Evolutionary conservation across 2,113 vertebrate genomes (phyloP).

Genomic region (Neofelis nebulosa): DNA sequence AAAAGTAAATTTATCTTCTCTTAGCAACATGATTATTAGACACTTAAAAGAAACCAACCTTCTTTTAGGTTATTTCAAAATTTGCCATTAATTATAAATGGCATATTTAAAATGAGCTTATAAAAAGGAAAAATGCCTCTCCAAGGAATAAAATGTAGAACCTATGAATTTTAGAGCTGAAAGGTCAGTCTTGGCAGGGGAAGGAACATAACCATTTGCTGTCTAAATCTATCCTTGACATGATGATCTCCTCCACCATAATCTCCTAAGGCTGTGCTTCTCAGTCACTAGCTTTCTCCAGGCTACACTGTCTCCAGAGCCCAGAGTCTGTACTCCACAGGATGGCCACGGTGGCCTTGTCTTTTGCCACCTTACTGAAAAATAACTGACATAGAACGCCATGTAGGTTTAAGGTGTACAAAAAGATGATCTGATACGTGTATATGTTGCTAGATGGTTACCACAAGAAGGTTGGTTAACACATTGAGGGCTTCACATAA

Average conservation of each 20-base stretch:
- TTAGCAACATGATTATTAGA: not conserved
- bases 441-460: not conserved
- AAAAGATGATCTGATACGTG: not conserved
- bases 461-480: not conserved
- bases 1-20: constrained; percentile 36
- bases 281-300: not conserved
- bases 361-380: not conserved
- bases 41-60: constrained; percentile 23
- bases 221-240: not conserved
- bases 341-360: not conserved
- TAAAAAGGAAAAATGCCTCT: not conserved
- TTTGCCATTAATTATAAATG: constrained; percentile 46
- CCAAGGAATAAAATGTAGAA: not conserved
- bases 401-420: not conserved
- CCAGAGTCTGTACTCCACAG: not conserved
- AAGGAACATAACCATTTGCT: not conserved
- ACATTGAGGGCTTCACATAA: not conserved
- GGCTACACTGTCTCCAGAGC: not conserved
- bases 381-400: not conserved
- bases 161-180: not conserved
- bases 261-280: not conserved
- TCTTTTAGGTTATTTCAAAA: constrained; percentile 35
- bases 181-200: not conserved
- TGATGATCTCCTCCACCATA: not conserved
- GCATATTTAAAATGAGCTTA: constrained; percentile 43